Evolutionary conservation across 1,140 invertebrate species (phyloP).

Genomic region (Brachionus plicatilis): DNA sequence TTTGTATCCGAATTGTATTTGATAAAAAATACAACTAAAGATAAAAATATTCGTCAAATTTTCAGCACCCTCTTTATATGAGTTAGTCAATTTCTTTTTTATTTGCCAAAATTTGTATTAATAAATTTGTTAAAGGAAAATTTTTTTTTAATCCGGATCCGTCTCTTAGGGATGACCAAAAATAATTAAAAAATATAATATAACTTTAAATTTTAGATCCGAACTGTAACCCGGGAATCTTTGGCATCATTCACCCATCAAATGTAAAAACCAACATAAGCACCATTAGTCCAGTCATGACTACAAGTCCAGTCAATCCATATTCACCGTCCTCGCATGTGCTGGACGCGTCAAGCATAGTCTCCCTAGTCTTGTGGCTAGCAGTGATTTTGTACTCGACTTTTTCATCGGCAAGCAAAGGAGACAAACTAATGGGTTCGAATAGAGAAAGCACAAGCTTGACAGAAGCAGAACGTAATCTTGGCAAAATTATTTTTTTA

Average conservation of each 20-base stretch:
- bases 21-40: too few species aligned
- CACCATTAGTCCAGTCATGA: background rate
- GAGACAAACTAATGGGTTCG: background rate
- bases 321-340: background rate
- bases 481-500: background rate
- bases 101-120: too few species aligned
- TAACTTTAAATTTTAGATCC: background rate
- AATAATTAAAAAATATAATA: too few species aligned
- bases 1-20: too few species aligned
- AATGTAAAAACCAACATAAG: background rate
- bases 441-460: background rate
- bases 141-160: too few species aligned
- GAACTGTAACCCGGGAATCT: constrained; percentile 10
- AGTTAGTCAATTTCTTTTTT: too few species aligned
- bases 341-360: constrained; percentile 4
- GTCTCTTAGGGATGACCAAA: too few species aligned
- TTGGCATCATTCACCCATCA: background rate
- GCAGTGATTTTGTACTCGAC: constrained; percentile 22
- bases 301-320: background rate
- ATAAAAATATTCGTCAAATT: too few species aligned
- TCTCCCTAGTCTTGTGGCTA: constrained; percentile 10
- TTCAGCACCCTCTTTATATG: too few species aligned
- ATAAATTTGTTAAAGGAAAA: too few species aligned
- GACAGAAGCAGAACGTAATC: background rate
- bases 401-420: constrained; percentile 27